Base-by-base conservation (phyloP, 2,797 vertebrate genomes). In the Enteromius mattozi region DNA sequence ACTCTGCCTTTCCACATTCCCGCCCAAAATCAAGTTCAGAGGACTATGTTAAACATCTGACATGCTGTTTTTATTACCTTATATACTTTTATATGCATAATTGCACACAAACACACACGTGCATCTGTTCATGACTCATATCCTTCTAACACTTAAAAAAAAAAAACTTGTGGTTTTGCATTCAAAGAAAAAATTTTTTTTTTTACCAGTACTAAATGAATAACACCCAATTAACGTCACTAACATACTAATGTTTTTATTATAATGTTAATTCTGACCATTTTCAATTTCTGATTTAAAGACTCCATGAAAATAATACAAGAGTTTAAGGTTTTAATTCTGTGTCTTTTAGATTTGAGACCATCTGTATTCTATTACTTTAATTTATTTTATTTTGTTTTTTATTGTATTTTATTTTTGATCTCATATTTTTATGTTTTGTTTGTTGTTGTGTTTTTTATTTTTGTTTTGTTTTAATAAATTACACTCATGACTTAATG, bases 171-270 rank as follows among this genome's bases (percentile, higher is more conserved):
- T 61, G 70, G 21, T 37, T 65, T 75, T 74, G 27, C 45, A 12
- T 75, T 45, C 42, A 24, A 35, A 71, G 27, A 42, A 8, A 59
- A 65, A 49, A 4, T 6, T 19, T 19, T 1, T 6, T 13, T 61
- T 61, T 76, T 76, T 40, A 24, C 42, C 33, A 40, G 42, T 19
- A 42, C 95, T 83, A 89, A 93, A 85, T 93, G 95, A 89, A 95
- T 92, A 13, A 69, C 77, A 85, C 33, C 40, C n/a, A 85, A 86
- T 88, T 89, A 90, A 88, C 82, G 68, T 35, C 79, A 80, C 86
- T 30, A 86, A 87, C 90, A 88, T 90, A 86, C 77, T 70, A 49
- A 71, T 72, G 27, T 30, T 35, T 61, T 65, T 33, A 9, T 49
- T 40, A 27, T 27, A 54, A 17, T 37, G 30, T 16, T 19, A 47